phyloP scores from a whole-genome alignment of 2,888 invertebrate species.

The Brenthis hecate region DNA sequence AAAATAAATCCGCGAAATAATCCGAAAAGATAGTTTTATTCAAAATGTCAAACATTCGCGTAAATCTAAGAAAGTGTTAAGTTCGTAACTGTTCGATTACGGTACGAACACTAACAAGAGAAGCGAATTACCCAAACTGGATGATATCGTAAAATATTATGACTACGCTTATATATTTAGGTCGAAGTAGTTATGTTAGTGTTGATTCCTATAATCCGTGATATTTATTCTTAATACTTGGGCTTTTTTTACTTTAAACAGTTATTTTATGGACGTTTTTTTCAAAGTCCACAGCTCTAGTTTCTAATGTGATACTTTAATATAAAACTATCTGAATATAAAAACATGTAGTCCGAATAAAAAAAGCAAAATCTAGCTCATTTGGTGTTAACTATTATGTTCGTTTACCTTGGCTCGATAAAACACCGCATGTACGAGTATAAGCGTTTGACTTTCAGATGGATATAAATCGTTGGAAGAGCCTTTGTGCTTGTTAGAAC shows the following conservation, averaged over 20 bases:
- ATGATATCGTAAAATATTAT: constrained; percentile 17
- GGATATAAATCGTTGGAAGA: neutral
- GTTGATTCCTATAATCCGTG: neutral
- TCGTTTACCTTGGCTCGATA: neutral
- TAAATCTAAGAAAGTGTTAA: too few species aligned
- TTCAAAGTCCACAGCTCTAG: too few species aligned
- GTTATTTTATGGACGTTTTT: too few species aligned
- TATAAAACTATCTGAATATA: neutral
- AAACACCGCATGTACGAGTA: too few species aligned
- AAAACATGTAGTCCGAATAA: neutral
- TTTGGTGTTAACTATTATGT: neutral
- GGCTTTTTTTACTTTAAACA: neutral
- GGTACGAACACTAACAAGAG: constrained; percentile 10
- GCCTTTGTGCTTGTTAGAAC: constrained; percentile 13
- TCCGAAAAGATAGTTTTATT: too few species aligned
- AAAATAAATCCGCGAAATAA: too few species aligned
- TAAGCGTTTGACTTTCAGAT: neutral
- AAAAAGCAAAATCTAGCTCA: neutral
- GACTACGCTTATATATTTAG: constrained; percentile 4
- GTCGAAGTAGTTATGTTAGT: constrained; percentile 9
- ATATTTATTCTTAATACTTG: neutral
- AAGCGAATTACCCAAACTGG: constrained; percentile 7
- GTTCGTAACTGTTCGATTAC: neutral
- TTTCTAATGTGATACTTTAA: neutral
- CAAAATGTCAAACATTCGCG: too few species aligned